phyloP scores from a whole-genome alignment of 2,888 invertebrate species.

The Apeira syringaria region DNA sequence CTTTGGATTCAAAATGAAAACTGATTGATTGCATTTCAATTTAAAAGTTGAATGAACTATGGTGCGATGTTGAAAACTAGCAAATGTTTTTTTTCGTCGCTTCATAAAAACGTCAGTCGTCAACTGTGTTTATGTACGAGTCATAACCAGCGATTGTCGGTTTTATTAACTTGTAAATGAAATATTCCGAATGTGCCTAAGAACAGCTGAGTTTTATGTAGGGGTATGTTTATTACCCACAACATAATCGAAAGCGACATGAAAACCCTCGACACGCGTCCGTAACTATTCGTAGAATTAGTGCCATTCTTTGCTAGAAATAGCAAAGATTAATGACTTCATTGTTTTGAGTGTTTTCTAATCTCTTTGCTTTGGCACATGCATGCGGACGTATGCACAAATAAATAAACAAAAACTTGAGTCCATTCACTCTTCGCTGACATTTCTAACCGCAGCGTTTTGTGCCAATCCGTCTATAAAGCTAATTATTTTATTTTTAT shows the following conservation, averaged over 20 bases:
- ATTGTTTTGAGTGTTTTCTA: slow-evolving; percentile 61
- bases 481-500: too few species aligned
- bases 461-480: slow-evolving; percentile 66
- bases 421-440: slow-evolving; percentile 79
- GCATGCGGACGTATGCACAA: slow-evolving; percentile 71
- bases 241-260: slow-evolving; percentile 17
- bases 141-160: slow-evolving; percentile 13
- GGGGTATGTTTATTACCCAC: slow-evolving; percentile 15
- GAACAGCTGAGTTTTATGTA: slow-evolving; percentile 5
- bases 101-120: slow-evolving; percentile 32
- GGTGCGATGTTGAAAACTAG: slow-evolving; percentile 25
- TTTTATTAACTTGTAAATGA: slow-evolving; percentile 28
- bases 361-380: slow-evolving; percentile 69
- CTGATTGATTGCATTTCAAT: slow-evolving; percentile 39
- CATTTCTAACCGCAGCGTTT: slow-evolving; percentile 66
- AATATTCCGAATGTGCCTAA: slow-evolving; percentile 16
- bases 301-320: slow-evolving; percentile 38
- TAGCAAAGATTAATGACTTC: slow-evolving; percentile 54
- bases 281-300: slow-evolving; percentile 14
- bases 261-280: slow-evolving; percentile 15
- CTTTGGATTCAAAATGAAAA: slow-evolving; percentile 38
- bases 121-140: slow-evolving; percentile 21
- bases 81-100: slow-evolving; percentile 25
- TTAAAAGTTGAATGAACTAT: slow-evolving; percentile 31
- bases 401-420: slow-evolving; percentile 73